Evolutionary conservation across 2,113 vertebrate genomes (phyloP).

Genomic region (Falco punctatus): DNA sequence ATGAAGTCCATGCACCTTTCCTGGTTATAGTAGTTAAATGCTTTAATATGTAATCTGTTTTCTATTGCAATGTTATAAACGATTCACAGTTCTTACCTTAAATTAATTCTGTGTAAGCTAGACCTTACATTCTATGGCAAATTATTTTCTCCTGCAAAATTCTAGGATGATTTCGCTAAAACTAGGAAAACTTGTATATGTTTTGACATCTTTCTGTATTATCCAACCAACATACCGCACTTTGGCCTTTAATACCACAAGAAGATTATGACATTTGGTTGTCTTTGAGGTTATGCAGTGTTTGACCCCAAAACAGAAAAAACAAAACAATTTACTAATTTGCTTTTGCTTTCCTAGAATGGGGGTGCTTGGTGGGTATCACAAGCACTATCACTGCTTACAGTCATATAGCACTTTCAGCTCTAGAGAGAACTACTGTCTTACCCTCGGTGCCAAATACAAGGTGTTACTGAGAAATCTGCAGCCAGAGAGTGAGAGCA

Average conservation of each 20-base stretch:
- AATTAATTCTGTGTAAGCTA: background rate
- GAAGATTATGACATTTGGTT: background rate
- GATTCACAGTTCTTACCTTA: constrained; percentile 4
- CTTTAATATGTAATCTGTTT: constrained; percentile 30
- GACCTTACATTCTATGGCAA: background rate
- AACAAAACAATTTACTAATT: background rate
- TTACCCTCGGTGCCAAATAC: constrained; percentile 13
- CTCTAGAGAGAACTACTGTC: constrained; percentile 4
- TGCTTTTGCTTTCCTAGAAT: constrained; percentile 4
- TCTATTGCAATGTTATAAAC: background rate
- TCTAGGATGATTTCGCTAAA: background rate
- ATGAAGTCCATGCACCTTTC: background rate
- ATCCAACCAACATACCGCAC: background rate
- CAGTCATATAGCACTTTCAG: background rate
- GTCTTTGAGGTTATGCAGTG: background rate
- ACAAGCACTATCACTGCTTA: background rate
- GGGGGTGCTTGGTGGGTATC: background rate
- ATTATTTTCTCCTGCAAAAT: background rate
- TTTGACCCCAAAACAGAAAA: constrained; percentile 29
- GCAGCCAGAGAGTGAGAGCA: background rate
- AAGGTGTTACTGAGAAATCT: constrained; percentile 14
- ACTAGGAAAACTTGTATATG: background rate
- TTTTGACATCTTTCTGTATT: background rate
- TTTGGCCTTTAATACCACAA: background rate
- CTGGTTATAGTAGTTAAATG: background rate